Percentiles rank a stretch among this genome's conserved stretches.
Evolutionary conservation across 2,888 invertebrate species (phyloP).

Genomic region (Drosophila macrospina): DNA sequence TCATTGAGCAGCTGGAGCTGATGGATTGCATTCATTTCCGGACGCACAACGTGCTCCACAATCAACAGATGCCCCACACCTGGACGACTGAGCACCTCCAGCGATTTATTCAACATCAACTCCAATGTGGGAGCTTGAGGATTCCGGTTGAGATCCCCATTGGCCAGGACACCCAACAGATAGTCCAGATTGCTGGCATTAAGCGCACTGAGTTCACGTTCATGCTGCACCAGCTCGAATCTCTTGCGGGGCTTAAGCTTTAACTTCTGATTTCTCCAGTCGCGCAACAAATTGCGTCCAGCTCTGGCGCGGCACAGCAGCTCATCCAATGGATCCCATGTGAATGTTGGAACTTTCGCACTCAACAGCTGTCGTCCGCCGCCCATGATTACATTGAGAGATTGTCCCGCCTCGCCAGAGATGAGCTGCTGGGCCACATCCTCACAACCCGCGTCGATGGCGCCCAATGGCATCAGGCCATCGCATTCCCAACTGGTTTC

Average conservation of each 20-base stretch:
- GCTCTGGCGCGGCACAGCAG: constrained; percentile 89
- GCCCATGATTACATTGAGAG: constrained; percentile 88
- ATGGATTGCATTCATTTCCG: constrained; percentile 90
- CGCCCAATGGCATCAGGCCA: constrained; percentile 87
- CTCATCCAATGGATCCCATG: constrained; percentile 87
- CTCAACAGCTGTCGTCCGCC: constrained; percentile 91
- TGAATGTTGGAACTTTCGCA: constrained; percentile 86
- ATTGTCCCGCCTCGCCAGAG: constrained; percentile 90
- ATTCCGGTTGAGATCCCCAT: constrained; percentile 88
- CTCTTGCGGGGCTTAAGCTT: constrained; percentile 3
- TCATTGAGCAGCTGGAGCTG: constrained; percentile 90
- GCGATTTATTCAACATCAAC: constrained; percentile 91
- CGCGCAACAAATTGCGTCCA: constrained; percentile 89
- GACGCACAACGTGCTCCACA: constrained; percentile 93
- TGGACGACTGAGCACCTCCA: constrained; percentile 89
- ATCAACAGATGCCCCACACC: constrained; percentile 89
- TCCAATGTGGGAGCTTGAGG: constrained; percentile 89
- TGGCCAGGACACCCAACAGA: constrained; percentile 92
- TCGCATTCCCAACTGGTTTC: constrained; percentile 94
- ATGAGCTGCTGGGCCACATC: constrained; percentile 93
- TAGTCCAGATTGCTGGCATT: constrained; percentile 89
- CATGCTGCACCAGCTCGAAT: constrained; percentile 87
- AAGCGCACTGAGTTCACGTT: constrained; percentile 87
- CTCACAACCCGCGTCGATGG: constrained; percentile 87
- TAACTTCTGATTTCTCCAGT: constrained; percentile 89